These are phyloP conservation scores for Neria commutata DNA, from an alignment of 2,888 invertebrate genomes.

Conservation along the genomic window DNA sequence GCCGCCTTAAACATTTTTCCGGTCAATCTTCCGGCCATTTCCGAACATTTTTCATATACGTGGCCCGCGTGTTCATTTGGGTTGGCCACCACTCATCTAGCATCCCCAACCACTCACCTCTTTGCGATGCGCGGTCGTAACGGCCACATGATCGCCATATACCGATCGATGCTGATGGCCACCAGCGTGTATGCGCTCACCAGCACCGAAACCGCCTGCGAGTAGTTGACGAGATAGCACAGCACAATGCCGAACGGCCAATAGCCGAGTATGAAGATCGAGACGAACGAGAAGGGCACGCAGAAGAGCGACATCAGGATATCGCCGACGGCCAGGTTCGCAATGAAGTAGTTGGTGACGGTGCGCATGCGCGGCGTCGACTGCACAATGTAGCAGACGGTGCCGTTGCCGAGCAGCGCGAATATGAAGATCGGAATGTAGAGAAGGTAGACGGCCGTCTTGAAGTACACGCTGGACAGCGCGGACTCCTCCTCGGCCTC, in stretches of 20 bases:
- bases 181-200: constrained; percentile 90
- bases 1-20: too few species aligned
- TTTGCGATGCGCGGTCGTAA: constrained; percentile 80
- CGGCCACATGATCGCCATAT: constrained; percentile 89
- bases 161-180: constrained; percentile 89
- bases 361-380: constrained; percentile 86
- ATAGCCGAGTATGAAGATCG: constrained; percentile 77
- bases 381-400: constrained; percentile 86
- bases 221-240: constrained; percentile 83
- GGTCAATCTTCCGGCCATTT: too few species aligned
- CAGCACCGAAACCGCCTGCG: constrained; percentile 79
- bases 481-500: constrained; percentile 41
- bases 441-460: constrained; percentile 71
- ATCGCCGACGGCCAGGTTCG: constrained; percentile 87
- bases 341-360: constrained; percentile 91
- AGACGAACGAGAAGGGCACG: constrained; percentile 87
- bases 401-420: constrained; percentile 75
- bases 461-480: constrained; percentile 66
- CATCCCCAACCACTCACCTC: constrained; percentile 60
- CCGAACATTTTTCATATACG: too few species aligned
- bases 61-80: too few species aligned
- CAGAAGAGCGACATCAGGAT: constrained; percentile 89
- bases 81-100: too few species aligned
- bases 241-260: constrained; percentile 88
- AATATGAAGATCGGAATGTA: constrained; percentile 75